These are phyloP conservation scores for Meteorus colon DNA, from an alignment of 2,888 invertebrate genomes.

Conservation along the genomic window DNA sequence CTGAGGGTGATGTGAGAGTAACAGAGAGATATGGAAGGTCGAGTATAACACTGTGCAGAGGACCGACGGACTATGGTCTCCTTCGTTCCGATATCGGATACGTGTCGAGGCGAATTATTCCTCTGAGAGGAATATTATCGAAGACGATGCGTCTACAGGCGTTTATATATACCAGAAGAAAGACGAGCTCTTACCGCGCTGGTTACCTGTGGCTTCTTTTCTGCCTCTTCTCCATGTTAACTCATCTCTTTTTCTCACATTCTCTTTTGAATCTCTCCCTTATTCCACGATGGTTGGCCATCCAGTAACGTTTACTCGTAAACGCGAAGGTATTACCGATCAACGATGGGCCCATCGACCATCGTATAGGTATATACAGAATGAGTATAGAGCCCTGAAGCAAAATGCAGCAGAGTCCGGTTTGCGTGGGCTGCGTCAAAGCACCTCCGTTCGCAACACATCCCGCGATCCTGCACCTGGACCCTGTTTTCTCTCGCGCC, in stretches of 20 bases:
- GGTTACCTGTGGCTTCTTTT: conserved; percentile 32
- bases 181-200: conserved; percentile 46
- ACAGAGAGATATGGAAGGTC: conserved; percentile 2
- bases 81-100: conserved; percentile 53
- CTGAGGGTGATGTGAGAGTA: not conserved
- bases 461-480: conserved; percentile 55
- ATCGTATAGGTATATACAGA: conserved; percentile 36
- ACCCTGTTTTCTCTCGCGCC: conserved; percentile 48
- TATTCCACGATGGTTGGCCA: conserved; percentile 34
- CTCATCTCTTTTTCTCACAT: conserved; percentile 14
- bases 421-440: conserved; percentile 65
- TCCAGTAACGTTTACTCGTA: conserved; percentile 59
- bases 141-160: conserved; percentile 62
- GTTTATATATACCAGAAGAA: conserved; percentile 52
- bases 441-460: conserved; percentile 61
- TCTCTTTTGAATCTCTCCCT: conserved; percentile 24
- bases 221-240: conserved; percentile 23
- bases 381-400: conserved; percentile 53
- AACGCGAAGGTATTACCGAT: conserved; percentile 62
- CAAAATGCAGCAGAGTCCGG: conserved; percentile 57
- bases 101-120: conserved; percentile 61
- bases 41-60: not conserved
- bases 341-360: conserved; percentile 56
- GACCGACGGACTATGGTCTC: conserved; percentile 17
- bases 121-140: conserved; percentile 64